A percentile compares a stretch with the other conserved stretches of the same genome.
phyloP scores from a whole-genome alignment of 1,140 invertebrate genomes.

The Drosophila pseudoobscura region DNA sequence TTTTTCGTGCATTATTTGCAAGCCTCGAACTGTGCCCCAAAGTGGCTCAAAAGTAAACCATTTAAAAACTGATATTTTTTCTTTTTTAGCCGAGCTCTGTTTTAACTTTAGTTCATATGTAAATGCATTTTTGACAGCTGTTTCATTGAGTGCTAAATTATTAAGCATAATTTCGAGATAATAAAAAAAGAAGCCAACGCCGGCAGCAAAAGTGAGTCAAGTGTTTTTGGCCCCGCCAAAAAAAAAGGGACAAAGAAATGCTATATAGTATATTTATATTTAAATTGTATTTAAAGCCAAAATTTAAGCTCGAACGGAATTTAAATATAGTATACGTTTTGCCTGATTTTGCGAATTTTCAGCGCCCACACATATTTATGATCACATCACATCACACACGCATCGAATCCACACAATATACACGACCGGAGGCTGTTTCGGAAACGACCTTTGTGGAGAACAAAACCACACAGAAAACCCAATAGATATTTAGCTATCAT shows the following conservation, averaged over 20 bases:
- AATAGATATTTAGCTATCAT: constrained; percentile 45
- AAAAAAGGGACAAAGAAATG: constrained; percentile 43
- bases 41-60: constrained; percentile 42
- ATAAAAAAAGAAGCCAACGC: constrained; percentile 18
- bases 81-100: constrained; percentile 7
- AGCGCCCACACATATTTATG: constrained; percentile 42
- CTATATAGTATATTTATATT: constrained; percentile 11
- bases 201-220: constrained; percentile 9
- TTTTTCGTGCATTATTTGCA: constrained; percentile 16
- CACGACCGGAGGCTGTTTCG: constrained; percentile 6
- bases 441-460: constrained; percentile 73
- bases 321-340: constrained; percentile 34
- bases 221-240: constrained; percentile 1
- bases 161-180: constrained; percentile 58
- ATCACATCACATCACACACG: constrained; percentile 39
- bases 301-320: constrained; percentile 20
- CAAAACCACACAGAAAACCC: constrained; percentile 55
- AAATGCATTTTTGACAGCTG: constrained; percentile 60
- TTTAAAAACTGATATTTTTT: constrained; percentile 44
- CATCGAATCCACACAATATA: constrained; percentile 15
- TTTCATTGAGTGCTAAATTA: constrained; percentile 66
- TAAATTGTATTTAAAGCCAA: constrained; percentile 28
- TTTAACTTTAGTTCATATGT: constrained; percentile 57
- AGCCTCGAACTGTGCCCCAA: constrained; percentile 27
- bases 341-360: constrained; percentile 23